A percentile compares a stretch with the other conserved stretches of the same genome.
phyloP scores from a whole-genome alignment of 2,113 vertebrate genomes.

The Mola mola region DNA sequence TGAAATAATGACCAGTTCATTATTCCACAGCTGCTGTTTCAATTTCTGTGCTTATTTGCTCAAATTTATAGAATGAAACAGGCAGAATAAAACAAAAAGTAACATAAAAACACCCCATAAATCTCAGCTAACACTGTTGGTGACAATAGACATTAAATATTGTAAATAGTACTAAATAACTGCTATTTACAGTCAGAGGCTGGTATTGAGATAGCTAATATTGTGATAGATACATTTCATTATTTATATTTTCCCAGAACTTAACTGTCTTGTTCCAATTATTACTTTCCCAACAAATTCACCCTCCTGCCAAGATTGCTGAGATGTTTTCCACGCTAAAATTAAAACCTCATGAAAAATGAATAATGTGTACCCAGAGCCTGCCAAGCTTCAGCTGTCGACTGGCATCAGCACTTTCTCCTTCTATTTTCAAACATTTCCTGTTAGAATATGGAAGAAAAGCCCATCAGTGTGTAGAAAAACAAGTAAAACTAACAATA shows the following conservation, averaged over 20 bases:
- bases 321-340: slow-evolving; percentile 19
- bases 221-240: slow-evolving; percentile 15
- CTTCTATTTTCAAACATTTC: slow-evolving; percentile 23
- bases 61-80: too few species aligned
- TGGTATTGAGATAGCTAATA: slow-evolving; percentile 7
- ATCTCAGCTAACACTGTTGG: too few species aligned
- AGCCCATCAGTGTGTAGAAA: not conserved
- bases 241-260: slow-evolving; percentile 1
- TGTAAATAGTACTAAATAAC: too few species aligned
- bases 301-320: not conserved
- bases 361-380: slow-evolving; percentile 29
- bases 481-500: slow-evolving; percentile 43
- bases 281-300: slow-evolving; percentile 34
- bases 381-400: slow-evolving; percentile 31
- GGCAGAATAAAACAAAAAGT: too few species aligned
- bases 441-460: slow-evolving; percentile 17
- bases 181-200: too few species aligned
- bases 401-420: slow-evolving; percentile 37
- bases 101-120: too few species aligned
- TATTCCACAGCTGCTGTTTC: too few species aligned
- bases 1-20: too few species aligned
- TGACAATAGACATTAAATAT: too few species aligned
- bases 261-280: slow-evolving; percentile 14
- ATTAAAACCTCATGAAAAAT: slow-evolving; percentile 55
- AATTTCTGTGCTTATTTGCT: too few species aligned